Percentiles rank a stretch among this genome's conserved stretches.
Conservation (phyloP, 1,140 invertebrate genomes). For the Brachionus sp. region DNA sequence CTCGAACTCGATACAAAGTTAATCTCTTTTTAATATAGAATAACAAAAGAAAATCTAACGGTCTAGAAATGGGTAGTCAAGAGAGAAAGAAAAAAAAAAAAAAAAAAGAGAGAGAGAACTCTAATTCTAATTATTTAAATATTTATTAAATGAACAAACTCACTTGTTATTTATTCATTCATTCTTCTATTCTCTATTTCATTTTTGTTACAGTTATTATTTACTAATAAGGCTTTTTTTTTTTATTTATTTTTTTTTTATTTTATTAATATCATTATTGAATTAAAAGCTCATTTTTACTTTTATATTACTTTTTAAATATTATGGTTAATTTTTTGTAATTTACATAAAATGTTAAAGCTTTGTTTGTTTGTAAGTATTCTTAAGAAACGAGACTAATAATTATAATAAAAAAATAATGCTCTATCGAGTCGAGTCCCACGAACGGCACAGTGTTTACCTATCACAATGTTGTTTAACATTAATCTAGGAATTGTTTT, state of each 20-base stretch:
- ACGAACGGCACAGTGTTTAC: neutral
- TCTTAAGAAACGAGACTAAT: neutral
- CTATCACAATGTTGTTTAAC: neutral
- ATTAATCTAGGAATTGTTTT: conserved; percentile 16
- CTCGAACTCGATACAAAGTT: neutral
- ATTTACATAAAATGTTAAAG: conserved; percentile 26
- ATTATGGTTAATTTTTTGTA: conserved; percentile 9
- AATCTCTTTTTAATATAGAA: conserved; percentile 38
- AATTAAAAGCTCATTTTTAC: conserved; percentile 32
- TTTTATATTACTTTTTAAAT: conserved; percentile 28
- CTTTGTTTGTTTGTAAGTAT: neutral
- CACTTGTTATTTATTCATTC: conserved; percentile 39
- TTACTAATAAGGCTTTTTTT: conserved; percentile 25
- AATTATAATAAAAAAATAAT: neutral
- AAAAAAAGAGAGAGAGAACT: too few species aligned
- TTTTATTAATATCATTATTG: neutral
- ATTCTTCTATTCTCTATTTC: neutral
- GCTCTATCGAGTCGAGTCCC: neutral
- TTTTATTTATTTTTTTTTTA: neutral
- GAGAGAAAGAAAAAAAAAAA: neutral
- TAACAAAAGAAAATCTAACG: conserved; percentile 36
- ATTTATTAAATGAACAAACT: conserved; percentile 41
- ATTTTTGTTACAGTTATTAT: conserved; percentile 29
- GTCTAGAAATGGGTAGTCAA: conserved; percentile 23
- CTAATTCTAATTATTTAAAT: conserved; percentile 21